A percentile compares a stretch with the other conserved stretches of the same genome.
Evolutionary conservation across 2,113 vertebrate genomes (phyloP).

Genomic region (Bettongia penicillata): DNA sequence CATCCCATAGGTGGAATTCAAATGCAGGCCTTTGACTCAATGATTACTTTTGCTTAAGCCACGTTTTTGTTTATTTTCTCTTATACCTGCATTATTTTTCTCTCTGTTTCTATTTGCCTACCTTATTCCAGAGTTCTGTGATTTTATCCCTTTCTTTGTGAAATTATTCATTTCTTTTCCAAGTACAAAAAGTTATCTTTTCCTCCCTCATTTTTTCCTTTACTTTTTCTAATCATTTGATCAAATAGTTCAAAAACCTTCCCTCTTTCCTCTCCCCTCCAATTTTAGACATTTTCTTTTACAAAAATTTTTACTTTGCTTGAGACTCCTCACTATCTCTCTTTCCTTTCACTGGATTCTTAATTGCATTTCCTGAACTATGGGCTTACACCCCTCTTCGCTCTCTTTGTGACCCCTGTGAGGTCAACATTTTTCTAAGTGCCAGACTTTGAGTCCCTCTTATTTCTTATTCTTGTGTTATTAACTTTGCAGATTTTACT

Average conservation of each 20-base stretch:
- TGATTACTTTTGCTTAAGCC: background rate
- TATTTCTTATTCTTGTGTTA: background rate
- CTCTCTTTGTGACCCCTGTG: background rate
- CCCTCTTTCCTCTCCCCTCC: background rate
- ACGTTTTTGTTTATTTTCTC: background rate
- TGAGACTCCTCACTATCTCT: background rate
- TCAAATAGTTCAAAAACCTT: background rate
- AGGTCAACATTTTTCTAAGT: background rate
- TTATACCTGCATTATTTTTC: background rate
- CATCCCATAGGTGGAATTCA: background rate
- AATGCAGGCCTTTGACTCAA: background rate
- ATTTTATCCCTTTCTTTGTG: background rate
- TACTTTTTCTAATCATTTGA: background rate
- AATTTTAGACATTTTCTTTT: background rate
- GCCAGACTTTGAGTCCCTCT: background rate
- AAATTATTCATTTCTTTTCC: background rate
- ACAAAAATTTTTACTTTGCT: background rate
- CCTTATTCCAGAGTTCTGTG: background rate
- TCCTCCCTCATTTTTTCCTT: background rate
- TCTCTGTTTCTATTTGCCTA: background rate
- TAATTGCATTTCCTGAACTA: too few species aligned
- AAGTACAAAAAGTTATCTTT: background rate
- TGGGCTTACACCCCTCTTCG: background rate
- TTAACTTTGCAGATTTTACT: background rate
- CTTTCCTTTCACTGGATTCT: background rate